These are phyloP conservation scores for Glyptemys insculpta DNA, from an alignment of 2,797 vertebrate genomes.

Conservation along the genomic window DNA sequence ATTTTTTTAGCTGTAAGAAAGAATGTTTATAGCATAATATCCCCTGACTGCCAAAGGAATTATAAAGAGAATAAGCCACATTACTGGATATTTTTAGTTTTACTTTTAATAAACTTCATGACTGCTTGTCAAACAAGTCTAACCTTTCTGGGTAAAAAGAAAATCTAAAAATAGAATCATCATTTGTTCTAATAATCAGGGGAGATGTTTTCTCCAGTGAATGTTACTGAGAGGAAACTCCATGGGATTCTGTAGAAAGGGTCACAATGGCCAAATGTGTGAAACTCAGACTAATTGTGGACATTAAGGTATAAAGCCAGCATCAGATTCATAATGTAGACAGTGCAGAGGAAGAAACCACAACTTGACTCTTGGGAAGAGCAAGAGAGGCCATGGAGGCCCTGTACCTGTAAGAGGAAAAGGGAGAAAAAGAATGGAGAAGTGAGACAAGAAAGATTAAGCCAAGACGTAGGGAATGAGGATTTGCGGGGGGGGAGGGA, in stretches of 20 bases:
- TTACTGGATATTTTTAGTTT: constrained; percentile 75
- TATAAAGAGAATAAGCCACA: constrained; percentile 39
- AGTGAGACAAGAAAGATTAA: background rate
- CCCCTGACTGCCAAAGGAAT: constrained; percentile 58
- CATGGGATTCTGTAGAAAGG: constrained; percentile 1
- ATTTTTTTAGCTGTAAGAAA: constrained; percentile 22
- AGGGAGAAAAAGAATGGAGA: background rate
- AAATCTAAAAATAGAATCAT: constrained; percentile 70
- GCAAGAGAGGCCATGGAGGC: fast-evolving
- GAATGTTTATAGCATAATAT: constrained; percentile 67
- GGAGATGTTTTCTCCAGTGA: constrained; percentile 56
- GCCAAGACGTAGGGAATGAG: fast-evolving
- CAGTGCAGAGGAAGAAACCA: background rate
- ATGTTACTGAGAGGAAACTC: constrained; percentile 65
- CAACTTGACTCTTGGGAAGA: fast-evolving
- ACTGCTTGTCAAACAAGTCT: constrained; percentile 72
- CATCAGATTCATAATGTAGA: background rate
- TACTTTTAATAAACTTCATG: constrained; percentile 66
- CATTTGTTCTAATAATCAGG: constrained; percentile 57
- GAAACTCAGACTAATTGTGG: constrained; percentile 20
- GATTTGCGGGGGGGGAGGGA: background rate
- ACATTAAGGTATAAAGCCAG: background rate
- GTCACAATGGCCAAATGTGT: constrained; percentile 2
- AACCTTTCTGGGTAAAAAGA: constrained; percentile 62
- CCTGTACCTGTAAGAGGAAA: background rate